phyloP scores from a whole-genome alignment of 2,113 vertebrate genomes.

The Eretmochelys imbricata region DNA sequence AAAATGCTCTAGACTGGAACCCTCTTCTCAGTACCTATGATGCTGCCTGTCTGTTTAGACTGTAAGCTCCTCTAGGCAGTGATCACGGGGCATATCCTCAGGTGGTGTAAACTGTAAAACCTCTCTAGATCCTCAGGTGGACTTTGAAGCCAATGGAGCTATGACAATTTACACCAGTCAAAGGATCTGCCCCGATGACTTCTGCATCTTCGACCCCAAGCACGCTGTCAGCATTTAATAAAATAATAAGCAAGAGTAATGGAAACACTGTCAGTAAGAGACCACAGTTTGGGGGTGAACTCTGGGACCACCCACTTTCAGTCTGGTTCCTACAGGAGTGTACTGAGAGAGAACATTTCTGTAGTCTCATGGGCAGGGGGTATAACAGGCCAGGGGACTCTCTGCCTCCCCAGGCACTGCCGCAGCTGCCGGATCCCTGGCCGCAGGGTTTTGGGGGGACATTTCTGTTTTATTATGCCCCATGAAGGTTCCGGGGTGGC shows the following conservation, averaged over 20 bases:
- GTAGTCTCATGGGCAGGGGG: background rate
- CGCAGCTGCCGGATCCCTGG: no score
- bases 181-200: background rate
- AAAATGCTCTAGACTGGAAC: background rate
- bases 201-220: background rate
- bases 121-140: background rate
- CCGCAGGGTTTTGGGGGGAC: no score
- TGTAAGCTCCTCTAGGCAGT: background rate
- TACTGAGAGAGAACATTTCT: background rate
- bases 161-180: accelerated
- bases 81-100: background rate
- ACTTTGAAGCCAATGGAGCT: background rate
- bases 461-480: no score
- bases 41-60: background rate
- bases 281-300: background rate
- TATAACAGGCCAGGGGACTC: no score
- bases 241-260: background rate
- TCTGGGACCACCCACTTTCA: background rate
- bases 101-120: background rate
- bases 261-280: background rate
- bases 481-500: no score
- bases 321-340: background rate
- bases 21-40: background rate
- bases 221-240: background rate
- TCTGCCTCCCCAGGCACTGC: no score